phyloP scores from a whole-genome alignment of 2,797 vertebrate genomes.

The Odontamblyopus lacepedii region DNA sequence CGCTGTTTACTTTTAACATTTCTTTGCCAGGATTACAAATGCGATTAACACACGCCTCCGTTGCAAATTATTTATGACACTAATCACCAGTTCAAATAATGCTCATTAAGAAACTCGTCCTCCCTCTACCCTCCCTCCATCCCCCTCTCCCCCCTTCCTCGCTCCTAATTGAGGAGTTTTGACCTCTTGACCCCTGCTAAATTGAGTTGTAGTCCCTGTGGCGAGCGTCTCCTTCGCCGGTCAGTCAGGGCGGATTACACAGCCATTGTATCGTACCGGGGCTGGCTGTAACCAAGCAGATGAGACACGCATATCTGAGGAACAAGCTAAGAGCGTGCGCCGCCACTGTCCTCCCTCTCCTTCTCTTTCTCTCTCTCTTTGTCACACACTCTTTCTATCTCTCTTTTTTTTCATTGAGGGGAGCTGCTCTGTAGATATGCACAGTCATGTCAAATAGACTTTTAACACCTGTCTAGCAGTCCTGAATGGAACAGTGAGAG shows the following conservation, averaged over 20 bases:
- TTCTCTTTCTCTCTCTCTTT: slow-evolving; percentile 30
- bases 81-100: slow-evolving; percentile 79
- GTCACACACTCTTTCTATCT: slow-evolving; percentile 19
- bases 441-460: slow-evolving; percentile 21
- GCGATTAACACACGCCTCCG: slow-evolving; percentile 68
- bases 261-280: slow-evolving; percentile 75
- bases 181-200: slow-evolving; percentile 80
- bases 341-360: background rate
- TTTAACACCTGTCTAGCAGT: background rate
- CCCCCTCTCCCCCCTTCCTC: slow-evolving; percentile 52
- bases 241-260: slow-evolving; percentile 80
- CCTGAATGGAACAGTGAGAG: background rate
- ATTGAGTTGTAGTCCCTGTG: slow-evolving; percentile 83
- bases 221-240: slow-evolving; percentile 78
- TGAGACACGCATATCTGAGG: slow-evolving; percentile 77
- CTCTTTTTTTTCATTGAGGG: slow-evolving; percentile 32
- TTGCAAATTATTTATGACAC: slow-evolving; percentile 78
- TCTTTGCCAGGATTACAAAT: slow-evolving; percentile 54
- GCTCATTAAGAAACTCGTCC: slow-evolving; percentile 80
- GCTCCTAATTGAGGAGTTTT: slow-evolving; percentile 80
- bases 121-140: slow-evolving; percentile 57
- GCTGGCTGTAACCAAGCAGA: slow-evolving; percentile 79
- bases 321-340: slow-evolving; percentile 59
- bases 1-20: slow-evolving; percentile 32
- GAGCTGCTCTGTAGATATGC: slow-evolving; percentile 33